Conservation (phyloP, 2,888 invertebrate genomes). For the Teinopalpus imperialis region DNA sequence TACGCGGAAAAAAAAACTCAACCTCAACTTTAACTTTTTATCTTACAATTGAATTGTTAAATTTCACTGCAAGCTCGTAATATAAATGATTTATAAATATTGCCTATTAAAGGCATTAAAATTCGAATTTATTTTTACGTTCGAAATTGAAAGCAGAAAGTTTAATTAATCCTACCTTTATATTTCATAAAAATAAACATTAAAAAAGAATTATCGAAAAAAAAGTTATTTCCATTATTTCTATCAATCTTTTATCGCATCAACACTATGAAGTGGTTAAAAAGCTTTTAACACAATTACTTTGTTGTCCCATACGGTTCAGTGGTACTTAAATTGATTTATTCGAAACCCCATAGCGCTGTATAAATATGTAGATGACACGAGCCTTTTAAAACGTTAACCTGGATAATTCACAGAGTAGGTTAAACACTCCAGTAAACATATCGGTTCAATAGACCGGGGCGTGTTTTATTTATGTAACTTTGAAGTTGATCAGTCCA, state of each 20-base stretch:
- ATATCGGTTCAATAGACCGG: slow-evolving; percentile 49
- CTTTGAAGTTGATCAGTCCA: slow-evolving; percentile 71
- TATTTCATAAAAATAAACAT: too few relatives aligned
- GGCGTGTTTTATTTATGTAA: slow-evolving; percentile 60
- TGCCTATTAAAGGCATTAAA: too few relatives aligned
- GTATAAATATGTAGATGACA: slow-evolving; percentile 24
- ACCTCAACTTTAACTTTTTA: too few relatives aligned
- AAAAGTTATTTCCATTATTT: too few relatives aligned
- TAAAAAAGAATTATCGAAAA: too few relatives aligned
- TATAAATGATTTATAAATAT: too few relatives aligned
- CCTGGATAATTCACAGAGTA: slow-evolving; percentile 34
- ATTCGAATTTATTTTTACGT: too few relatives aligned
- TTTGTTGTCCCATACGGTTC: slow-evolving; percentile 44
- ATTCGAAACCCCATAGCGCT: slow-evolving; percentile 27
- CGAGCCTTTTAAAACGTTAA: slow-evolving; percentile 26
- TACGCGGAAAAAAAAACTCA: too few relatives aligned
- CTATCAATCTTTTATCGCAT: slow-evolving; percentile 33
- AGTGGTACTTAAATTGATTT: slow-evolving; percentile 48
- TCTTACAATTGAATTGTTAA: too few relatives aligned
- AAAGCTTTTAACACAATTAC: slow-evolving; percentile 74
- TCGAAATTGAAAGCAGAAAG: too few relatives aligned
- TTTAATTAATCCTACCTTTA: too few relatives aligned
- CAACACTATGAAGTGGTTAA: slow-evolving; percentile 42
- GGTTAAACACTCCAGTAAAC: slow-evolving; percentile 35
- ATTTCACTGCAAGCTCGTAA: too few relatives aligned